Base-by-base conservation (phyloP, 1,140 invertebrate genomes). In the Drosophila ironensis region DNA sequence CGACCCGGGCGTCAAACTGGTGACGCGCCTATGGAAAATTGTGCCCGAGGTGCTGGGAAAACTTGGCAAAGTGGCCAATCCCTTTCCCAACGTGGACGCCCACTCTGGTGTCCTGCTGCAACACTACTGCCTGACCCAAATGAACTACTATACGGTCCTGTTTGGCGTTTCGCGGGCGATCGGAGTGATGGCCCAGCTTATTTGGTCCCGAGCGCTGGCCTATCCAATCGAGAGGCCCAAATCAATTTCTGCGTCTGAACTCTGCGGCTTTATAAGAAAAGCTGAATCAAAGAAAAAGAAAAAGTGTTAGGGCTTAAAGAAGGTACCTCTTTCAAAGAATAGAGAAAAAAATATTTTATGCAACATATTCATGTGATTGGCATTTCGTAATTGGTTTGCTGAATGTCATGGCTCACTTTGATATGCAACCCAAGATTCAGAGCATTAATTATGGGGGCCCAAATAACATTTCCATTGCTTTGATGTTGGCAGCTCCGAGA, bases 81-180 rank as follows among this genome's bases (percentile, higher is more conserved):
- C 98, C 19, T 99, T 97, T 97, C 98, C 98, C 33, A 99, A 99
- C 91, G 98, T 99, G 57, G 98, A 99, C 91, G 97, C 98, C 22
- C 97, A 98, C 91, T 98, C 97, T 67, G 98, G 98, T 47, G 97
- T 98, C 5, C 91, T 99, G 3, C 91, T 99, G 41, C 91, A 97
- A 93, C 95, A 99, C 92, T 99, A 97, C 88, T 96, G 96, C 45
- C 93, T 99, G 92, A 98, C 93, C 67, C 97, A 99, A 91, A 98
- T 98, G 96, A 96, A 96, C 88, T 99, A 97, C 91, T 99, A 99
- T 92, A 99, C 98, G 8, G 98, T 99, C 1, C 91, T 99, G 67
- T 98, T 99, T 90, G 97, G 97, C 30, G 96, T 99, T 2, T 98
- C 97, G 0, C 93, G 98, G 76, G 97, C 97, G 3, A 92, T 99